Evolutionary conservation across 2,797 vertebrate species (phyloP).

Genomic region (Scyliorhinus canicula): DNA sequence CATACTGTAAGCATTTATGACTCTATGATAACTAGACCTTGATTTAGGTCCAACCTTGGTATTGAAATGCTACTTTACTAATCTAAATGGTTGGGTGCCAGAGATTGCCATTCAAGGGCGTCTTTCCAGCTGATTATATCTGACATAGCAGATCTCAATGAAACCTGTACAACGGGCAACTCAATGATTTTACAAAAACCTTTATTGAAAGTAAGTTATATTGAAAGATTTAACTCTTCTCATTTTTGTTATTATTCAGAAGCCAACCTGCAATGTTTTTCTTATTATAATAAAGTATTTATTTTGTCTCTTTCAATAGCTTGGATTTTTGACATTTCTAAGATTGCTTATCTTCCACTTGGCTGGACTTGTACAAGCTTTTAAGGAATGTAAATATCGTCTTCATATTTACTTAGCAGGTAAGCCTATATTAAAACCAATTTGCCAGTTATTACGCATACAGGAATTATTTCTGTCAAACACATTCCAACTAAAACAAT

Average conservation of each 20-base stretch:
- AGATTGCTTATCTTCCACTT: conserved; percentile 53
- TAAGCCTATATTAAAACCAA: conserved; percentile 40
- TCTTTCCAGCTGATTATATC: neutral
- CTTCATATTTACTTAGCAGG: conserved; percentile 50
- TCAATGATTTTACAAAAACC: neutral
- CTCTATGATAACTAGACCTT: too few species aligned
- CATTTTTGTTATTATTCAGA: neutral
- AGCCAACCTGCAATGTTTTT: neutral
- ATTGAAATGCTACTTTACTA: neutral
- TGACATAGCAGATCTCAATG: neutral
- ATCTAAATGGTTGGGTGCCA: neutral
- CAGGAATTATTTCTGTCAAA: neutral
- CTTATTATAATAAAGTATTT: neutral
- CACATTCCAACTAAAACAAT: neutral
- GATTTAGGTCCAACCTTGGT: neutral
- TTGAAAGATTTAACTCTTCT: neutral
- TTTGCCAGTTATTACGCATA: neutral
- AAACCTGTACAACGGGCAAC: neutral
- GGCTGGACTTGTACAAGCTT: conserved; percentile 49
- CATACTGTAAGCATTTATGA: too few species aligned
- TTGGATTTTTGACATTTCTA: conserved; percentile 58
- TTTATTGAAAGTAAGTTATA: neutral
- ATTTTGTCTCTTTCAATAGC: conserved; percentile 49
- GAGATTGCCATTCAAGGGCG: neutral
- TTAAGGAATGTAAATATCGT: conserved; percentile 50